A percentile compares a stretch with the other conserved stretches of the same genome.
These are phyloP conservation scores for Cantharis lateralis DNA, from an alignment of 2,888 invertebrate genomes.

Conservation along the genomic window DNA sequence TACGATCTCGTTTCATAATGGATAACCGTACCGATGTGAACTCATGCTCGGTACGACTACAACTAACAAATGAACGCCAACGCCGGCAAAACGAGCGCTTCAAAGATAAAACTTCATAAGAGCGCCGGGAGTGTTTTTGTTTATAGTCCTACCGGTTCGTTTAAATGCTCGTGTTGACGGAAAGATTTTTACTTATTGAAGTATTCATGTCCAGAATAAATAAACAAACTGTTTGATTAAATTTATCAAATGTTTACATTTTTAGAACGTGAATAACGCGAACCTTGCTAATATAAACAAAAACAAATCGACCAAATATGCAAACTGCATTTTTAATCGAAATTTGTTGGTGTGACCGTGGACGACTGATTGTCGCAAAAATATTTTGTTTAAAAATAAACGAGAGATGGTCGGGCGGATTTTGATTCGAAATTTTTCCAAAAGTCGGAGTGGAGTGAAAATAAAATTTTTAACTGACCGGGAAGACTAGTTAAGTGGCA, in stretches of 20 bases:
- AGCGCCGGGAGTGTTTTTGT: constrained; percentile 40
- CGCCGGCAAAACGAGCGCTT: constrained; percentile 47
- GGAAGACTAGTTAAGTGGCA: constrained; percentile 42
- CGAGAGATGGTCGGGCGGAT: no score
- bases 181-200: constrained; percentile 4
- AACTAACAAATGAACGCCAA: constrained; percentile 45
- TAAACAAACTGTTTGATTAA: neutral
- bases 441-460: neutral
- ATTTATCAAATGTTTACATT: neutral
- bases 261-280: neutral
- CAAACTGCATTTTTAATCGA: neutral
- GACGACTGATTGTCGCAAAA: no score
- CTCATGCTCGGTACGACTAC: constrained; percentile 27
- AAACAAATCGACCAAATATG: neutral
- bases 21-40: constrained; percentile 3
- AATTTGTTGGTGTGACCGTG: neutral
- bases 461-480: constrained; percentile 33
- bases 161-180: constrained; percentile 34
- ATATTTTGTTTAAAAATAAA: no score
- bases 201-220: neutral
- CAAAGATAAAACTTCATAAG: constrained; percentile 48
- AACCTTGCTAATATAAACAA: neutral
- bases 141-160: constrained; percentile 36
- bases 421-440: no score
- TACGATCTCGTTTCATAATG: constrained; percentile 26